Evolutionary conservation across 2,888 invertebrate species (phyloP).

Genomic region (Arrhopalites spinosus): DNA sequence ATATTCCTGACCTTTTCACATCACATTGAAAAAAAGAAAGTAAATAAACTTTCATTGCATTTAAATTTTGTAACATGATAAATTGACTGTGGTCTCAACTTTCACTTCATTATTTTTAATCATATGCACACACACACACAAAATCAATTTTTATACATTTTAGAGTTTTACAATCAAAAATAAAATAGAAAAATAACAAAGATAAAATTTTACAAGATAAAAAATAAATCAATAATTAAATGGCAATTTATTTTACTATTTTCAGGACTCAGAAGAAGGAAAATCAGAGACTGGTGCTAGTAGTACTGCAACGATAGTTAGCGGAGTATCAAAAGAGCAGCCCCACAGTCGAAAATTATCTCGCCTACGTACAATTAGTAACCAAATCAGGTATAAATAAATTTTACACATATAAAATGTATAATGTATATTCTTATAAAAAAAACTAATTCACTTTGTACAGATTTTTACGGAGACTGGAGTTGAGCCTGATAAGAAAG

Average conservation of each 20-base stretch:
- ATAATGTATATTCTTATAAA: too few relatives aligned
- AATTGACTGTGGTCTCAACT: too few relatives aligned
- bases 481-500: conserved; percentile 70
- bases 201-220: background rate
- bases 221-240: background rate
- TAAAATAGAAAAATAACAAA: background rate
- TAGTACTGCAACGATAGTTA: background rate
- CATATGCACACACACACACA: too few relatives aligned
- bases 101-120: too few relatives aligned
- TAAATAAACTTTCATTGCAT: too few relatives aligned
- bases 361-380: conserved; percentile 73
- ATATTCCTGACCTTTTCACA: too few relatives aligned
- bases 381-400: conserved; percentile 71
- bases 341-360: conserved; percentile 65
- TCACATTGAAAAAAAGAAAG: too few relatives aligned
- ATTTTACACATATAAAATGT: too few relatives aligned
- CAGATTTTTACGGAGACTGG: conserved; percentile 73
- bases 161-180: too few relatives aligned
- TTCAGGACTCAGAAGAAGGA: conserved; percentile 3
- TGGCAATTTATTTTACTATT: background rate
- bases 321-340: background rate
- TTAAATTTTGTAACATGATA: too few relatives aligned
- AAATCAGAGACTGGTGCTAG: background rate
- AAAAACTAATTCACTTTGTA: conserved; percentile 4
- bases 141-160: background rate